Percentiles rank a stretch among this genome's conserved stretches.
Conservation (phyloP, 1,140 invertebrate genomes). For the Bombus pascuorum region DNA sequence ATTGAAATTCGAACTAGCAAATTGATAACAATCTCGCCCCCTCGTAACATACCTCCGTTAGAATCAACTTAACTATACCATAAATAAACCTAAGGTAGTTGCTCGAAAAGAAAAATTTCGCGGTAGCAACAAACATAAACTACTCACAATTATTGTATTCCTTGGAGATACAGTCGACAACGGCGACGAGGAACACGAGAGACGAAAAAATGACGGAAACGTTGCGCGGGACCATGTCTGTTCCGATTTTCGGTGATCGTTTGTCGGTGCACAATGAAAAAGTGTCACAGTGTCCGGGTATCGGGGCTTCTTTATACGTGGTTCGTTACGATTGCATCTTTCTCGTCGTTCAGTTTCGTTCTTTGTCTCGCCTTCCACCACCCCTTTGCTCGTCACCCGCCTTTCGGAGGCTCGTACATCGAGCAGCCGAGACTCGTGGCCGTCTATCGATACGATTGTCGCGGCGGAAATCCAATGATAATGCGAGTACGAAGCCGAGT, state of each 20-base stretch:
- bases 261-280: slow-evolving; percentile 59
- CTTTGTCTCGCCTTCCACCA: slow-evolving; percentile 46
- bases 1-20: background rate
- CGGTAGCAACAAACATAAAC: background rate
- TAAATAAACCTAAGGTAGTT: background rate
- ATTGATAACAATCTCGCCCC: background rate
- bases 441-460: slow-evolving; percentile 42
- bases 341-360: slow-evolving; percentile 47
- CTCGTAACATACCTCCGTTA: background rate
- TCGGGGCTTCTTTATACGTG: slow-evolving; percentile 72
- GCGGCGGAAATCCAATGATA: slow-evolving; percentile 57
- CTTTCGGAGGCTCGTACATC: slow-evolving; percentile 42
- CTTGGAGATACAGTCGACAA: background rate
- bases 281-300: slow-evolving; percentile 59
- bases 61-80: background rate
- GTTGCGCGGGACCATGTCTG: slow-evolving; percentile 37
- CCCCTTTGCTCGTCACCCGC: background rate
- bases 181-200: slow-evolving; percentile 3
- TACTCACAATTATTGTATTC: slow-evolving; percentile 70
- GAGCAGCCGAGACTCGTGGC: slow-evolving; percentile 25
- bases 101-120: background rate
- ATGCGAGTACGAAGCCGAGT: slow-evolving; percentile 24
- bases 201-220: background rate
- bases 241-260: slow-evolving; percentile 15
- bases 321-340: slow-evolving; percentile 52